phyloP scores from a whole-genome alignment of 1,140 invertebrate genomes.

The Orchesella cincta region DNA sequence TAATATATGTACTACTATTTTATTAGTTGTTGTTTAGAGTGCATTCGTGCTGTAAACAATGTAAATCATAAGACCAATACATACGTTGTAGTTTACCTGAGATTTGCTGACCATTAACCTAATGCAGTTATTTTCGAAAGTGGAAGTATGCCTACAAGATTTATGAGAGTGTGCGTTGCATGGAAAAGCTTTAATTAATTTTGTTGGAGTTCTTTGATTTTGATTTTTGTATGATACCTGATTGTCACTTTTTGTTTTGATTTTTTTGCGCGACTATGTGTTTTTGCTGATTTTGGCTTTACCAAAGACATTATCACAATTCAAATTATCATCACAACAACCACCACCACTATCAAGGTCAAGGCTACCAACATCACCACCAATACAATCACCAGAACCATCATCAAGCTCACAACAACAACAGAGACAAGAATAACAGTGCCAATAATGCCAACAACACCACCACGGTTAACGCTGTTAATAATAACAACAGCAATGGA shows the following conservation, averaged over 20 bases:
- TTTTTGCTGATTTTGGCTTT: neutral
- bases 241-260: neutral
- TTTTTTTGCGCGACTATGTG: too few species aligned
- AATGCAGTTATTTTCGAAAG: too few species aligned
- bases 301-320: conserved; percentile 11
- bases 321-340: conserved; percentile 2
- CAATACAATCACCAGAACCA: conserved; percentile 16
- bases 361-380: conserved; percentile 14
- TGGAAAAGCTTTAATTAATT: too few species aligned
- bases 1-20: neutral
- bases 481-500: neutral
- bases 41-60: too few species aligned
- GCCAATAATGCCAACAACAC: neutral
- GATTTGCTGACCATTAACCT: too few species aligned
- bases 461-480: neutral
- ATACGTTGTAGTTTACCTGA: neutral
- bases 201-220: neutral
- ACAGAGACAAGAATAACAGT: neutral
- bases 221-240: conserved; percentile 3
- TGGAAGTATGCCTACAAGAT: too few species aligned
- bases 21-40: too few species aligned
- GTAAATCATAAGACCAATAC: too few species aligned
- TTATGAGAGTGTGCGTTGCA: too few species aligned
- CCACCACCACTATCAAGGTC: conserved; percentile 15
- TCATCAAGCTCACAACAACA: conserved; percentile 11